Percentiles rank a stretch among this genome's conserved stretches.
phyloP scores from a whole-genome alignment of 2,888 invertebrate species.

The Ichneumoninae sp. region DNA sequence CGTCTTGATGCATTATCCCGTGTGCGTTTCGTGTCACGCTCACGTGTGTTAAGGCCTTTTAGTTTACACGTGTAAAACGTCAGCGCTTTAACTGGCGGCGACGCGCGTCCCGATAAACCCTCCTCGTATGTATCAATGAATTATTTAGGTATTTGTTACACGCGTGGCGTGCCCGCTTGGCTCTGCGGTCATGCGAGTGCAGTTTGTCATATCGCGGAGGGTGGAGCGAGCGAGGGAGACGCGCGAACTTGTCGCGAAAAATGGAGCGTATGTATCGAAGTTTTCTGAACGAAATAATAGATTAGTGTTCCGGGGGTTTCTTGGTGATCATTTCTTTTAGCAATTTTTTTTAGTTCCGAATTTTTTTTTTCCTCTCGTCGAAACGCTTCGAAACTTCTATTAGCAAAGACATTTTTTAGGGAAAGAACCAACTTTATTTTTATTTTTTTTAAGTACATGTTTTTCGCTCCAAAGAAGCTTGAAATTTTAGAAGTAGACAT shows the following conservation, averaged over 20 bases:
- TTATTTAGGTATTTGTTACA: slow-evolving; percentile 19
- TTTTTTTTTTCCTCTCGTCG: too few species aligned
- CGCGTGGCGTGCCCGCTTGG: background rate
- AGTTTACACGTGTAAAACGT: slow-evolving; percentile 44
- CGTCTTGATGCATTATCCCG: slow-evolving; percentile 57
- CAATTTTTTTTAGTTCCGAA: too few species aligned
- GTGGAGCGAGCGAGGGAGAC: background rate
- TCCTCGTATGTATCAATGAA: background rate
- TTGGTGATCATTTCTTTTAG: too few species aligned
- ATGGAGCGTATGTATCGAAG: background rate
- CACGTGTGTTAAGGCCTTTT: background rate
- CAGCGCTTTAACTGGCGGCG: background rate
- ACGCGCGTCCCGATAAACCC: slow-evolving; percentile 17
- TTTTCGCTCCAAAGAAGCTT: too few species aligned
- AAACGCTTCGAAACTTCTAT: too few species aligned
- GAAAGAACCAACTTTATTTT: background rate
- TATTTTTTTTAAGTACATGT: too few species aligned
- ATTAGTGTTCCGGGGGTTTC: too few species aligned
- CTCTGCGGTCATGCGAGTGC: background rate
- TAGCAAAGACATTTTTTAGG: too few species aligned
- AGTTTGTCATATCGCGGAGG: background rate
- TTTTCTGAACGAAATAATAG: background rate
- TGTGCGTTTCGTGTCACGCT: slow-evolving; percentile 40
- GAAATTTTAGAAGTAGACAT: too few species aligned
- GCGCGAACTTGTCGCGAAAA: background rate